A percentile compares a stretch with the other conserved stretches of the same genome.
phyloP scores from a whole-genome alignment of 2,888 invertebrate genomes.

The Eupithecia centaureata region DNA sequence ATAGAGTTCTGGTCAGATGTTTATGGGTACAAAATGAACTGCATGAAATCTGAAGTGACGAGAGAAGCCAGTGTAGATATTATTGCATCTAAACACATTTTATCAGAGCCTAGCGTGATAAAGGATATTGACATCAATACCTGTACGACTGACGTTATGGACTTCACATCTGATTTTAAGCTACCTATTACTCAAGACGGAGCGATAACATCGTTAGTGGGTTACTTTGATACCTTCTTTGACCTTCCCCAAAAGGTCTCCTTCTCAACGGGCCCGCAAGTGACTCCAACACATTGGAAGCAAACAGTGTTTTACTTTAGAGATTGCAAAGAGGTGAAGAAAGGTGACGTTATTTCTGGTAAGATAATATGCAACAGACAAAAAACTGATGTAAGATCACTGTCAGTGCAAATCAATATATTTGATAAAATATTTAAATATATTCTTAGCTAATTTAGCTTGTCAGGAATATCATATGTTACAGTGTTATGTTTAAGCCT shows the following conservation, averaged over 20 bases:
- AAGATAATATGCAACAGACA: slow-evolving; percentile 89
- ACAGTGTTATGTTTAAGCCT: slow-evolving; percentile 18
- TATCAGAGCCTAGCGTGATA: slow-evolving; percentile 87
- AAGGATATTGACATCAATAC: slow-evolving; percentile 90
- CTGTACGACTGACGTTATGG: slow-evolving; percentile 88
- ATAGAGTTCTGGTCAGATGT: slow-evolving; percentile 96
- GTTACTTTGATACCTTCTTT: slow-evolving; percentile 96
- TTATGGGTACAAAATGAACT: slow-evolving; percentile 96
- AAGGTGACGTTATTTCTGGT: slow-evolving; percentile 86
- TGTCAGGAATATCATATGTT: slow-evolving; percentile 8
- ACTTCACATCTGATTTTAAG: slow-evolving; percentile 88
- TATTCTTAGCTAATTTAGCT: slow-evolving; percentile 82
- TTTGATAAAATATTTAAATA: slow-evolving; percentile 86
- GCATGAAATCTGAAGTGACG: slow-evolving; percentile 93
- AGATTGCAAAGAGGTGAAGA: slow-evolving; percentile 87
- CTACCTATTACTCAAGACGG: slow-evolving; percentile 87
- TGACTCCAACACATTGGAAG: slow-evolving; percentile 95
- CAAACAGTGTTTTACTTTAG: slow-evolving; percentile 95
- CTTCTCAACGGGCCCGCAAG: slow-evolving; percentile 91
- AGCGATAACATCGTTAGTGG: slow-evolving; percentile 90
- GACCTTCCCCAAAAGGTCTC: slow-evolving; percentile 86
- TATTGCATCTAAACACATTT: slow-evolving; percentile 82
- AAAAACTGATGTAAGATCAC: slow-evolving; percentile 88
- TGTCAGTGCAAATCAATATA: slow-evolving; percentile 87
- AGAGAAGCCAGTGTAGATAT: slow-evolving; percentile 86